These are phyloP conservation scores for Dicyema japonicum DNA, from an alignment of 1,140 invertebrate species.

Conservation along the genomic window DNA sequence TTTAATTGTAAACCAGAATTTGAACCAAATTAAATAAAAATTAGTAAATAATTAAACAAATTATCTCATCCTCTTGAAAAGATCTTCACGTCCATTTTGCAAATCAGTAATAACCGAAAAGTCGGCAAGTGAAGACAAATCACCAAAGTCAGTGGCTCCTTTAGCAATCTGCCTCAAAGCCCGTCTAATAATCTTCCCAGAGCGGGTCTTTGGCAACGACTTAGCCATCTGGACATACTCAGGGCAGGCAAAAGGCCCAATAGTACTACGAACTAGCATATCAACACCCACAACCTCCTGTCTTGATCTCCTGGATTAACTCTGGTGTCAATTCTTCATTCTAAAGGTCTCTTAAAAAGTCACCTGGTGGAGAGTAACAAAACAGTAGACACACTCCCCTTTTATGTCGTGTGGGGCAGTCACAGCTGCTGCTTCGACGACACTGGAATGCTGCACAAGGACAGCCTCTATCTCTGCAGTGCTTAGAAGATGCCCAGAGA, in stretches of 20 bases:
- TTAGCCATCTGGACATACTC: constrained; percentile 60
- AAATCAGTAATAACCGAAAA: constrained; percentile 44
- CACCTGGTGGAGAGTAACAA: constrained; percentile 48
- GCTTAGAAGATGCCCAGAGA: constrained; percentile 75
- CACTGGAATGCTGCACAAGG: constrained; percentile 23
- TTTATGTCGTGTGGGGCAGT: constrained; percentile 62
- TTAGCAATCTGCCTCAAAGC: constrained; percentile 58
- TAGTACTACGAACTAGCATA: constrained; percentile 51
- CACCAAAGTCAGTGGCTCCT: constrained; percentile 46
- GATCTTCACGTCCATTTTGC: no score
- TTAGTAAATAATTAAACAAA: no score
- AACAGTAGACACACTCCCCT: constrained; percentile 78
- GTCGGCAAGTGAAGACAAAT: constrained; percentile 59
- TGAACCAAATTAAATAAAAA: no score
- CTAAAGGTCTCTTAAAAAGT: constrained; percentile 3
- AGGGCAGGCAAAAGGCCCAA: constrained; percentile 74
- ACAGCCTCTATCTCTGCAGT: constrained; percentile 67
- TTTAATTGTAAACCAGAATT: no score
- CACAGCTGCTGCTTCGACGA: constrained; percentile 73
- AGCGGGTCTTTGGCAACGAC: constrained; percentile 66
- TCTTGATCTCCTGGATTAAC: constrained; percentile 2
- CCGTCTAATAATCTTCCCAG: constrained; percentile 84
- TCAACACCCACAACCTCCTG: no score
- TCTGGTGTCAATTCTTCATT: background rate
- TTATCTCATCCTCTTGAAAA: no score